Conservation (phyloP, 1,140 invertebrate species). For the Maniola jurtina region DNA sequence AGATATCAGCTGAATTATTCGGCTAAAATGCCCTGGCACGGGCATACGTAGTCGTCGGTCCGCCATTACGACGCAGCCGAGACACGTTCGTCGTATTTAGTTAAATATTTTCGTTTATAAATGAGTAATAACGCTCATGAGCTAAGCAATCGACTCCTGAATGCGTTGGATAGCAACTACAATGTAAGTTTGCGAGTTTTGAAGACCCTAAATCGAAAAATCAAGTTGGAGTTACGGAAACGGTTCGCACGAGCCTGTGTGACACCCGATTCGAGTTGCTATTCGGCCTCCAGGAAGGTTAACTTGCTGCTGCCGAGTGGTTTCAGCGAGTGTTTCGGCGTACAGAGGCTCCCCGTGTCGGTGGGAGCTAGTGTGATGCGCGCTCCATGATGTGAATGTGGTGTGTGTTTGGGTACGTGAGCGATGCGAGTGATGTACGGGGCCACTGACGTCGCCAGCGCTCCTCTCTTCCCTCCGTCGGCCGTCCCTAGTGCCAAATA, state of each 20-base stretch:
- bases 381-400: constrained; percentile 50
- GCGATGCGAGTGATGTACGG: constrained; percentile 65
- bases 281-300: constrained; percentile 63
- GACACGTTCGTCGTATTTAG: constrained; percentile 80
- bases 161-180: constrained; percentile 79
- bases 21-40: constrained; percentile 79
- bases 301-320: constrained; percentile 44
- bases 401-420: constrained; percentile 64
- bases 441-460: constrained; percentile 74
- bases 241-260: constrained; percentile 72
- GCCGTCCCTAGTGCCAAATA: constrained; percentile 76
- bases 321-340: constrained; percentile 38
- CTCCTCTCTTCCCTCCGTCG: constrained; percentile 69
- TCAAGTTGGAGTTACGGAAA: constrained; percentile 68
- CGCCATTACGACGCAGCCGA: constrained; percentile 79
- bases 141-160: constrained; percentile 79
- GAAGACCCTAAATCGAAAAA: constrained; percentile 61
- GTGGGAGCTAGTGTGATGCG: constrained; percentile 37
- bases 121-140: constrained; percentile 80
- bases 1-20: constrained; percentile 80
- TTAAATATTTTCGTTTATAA: constrained; percentile 80
- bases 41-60: constrained; percentile 80
- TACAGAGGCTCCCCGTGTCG: constrained; percentile 36
- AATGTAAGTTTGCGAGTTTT: constrained; percentile 78
- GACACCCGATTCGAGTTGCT: constrained; percentile 74